Percentiles rank a stretch among this genome's conserved stretches.
These are phyloP conservation scores for Allophyes oxyacanthae DNA, from an alignment of 2,888 invertebrate genomes.

Conservation along the genomic window DNA sequence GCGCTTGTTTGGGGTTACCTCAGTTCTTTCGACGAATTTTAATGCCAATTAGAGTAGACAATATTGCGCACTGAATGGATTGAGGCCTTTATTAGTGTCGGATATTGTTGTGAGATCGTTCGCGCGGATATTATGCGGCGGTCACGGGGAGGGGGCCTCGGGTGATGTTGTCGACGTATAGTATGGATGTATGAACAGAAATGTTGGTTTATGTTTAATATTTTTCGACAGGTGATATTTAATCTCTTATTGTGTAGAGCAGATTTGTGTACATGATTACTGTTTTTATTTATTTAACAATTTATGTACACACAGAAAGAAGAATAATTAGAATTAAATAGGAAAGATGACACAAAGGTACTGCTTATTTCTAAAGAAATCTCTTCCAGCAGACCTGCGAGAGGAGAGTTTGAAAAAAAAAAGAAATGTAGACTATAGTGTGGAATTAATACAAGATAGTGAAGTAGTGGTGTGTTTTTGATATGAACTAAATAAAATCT, in stretches of 20 bases:
- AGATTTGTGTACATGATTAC: not conserved
- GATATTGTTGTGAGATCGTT: slow-evolving; percentile 83
- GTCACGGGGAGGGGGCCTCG: slow-evolving; percentile 45
- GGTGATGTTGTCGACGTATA: slow-evolving; percentile 45
- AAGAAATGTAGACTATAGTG: no score
- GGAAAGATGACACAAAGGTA: no score
- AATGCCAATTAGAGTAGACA: slow-evolving; percentile 87
- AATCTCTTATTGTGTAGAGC: not conserved
- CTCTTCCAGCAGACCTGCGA: no score
- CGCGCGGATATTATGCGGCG: slow-evolving; percentile 70
- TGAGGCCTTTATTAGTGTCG: slow-evolving; percentile 85
- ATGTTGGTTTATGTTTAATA: slow-evolving; percentile 15
- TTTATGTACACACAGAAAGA: no score
- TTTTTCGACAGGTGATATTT: slow-evolving; percentile 26
- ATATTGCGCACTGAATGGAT: slow-evolving; percentile 83
- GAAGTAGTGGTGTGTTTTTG: no score
- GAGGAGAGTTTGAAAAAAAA: no score
- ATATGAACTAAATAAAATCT: no score
- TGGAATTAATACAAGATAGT: no score
- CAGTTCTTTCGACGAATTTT: slow-evolving; percentile 81
- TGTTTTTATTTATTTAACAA: not conserved
- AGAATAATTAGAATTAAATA: no score
- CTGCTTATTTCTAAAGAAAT: no score
- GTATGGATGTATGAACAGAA: slow-evolving; percentile 32
- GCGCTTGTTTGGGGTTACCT: slow-evolving; percentile 84